Conservation (phyloP, 1,140 invertebrate species). For the Hypsibius dujardini region DNA sequence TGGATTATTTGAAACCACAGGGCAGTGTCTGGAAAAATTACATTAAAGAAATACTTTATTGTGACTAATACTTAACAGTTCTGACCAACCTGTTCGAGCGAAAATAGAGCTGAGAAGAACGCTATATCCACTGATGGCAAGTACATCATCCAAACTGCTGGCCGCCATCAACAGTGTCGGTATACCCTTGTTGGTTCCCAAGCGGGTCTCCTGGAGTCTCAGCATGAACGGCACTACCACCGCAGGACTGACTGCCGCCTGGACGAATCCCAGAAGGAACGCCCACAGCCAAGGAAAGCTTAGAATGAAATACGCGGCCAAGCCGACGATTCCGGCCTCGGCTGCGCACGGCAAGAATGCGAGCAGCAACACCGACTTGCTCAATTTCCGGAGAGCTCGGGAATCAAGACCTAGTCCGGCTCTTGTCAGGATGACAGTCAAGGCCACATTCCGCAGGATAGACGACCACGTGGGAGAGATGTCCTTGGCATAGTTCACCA, state of each 20-base stretch:
- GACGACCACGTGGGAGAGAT: constrained; percentile 34
- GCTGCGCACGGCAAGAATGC: constrained; percentile 68
- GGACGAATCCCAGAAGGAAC: neutral
- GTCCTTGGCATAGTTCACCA: constrained; percentile 31
- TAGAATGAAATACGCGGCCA: constrained; percentile 53
- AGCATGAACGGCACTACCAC: constrained; percentile 81
- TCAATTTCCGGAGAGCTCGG: constrained; percentile 55
- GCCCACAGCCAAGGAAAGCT: constrained; percentile 57
- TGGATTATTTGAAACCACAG: neutral
- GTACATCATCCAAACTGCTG: constrained; percentile 63
- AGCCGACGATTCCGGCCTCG: constrained; percentile 50
- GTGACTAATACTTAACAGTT: neutral
- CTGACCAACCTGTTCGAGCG: constrained; percentile 17
- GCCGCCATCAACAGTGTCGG: constrained; percentile 87
- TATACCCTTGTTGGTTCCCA: constrained; percentile 79
- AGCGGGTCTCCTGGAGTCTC: constrained; percentile 57
- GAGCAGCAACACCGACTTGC: constrained; percentile 55
- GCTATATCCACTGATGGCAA: constrained; percentile 68
- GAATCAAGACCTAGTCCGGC: constrained; percentile 83
- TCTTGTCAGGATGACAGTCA: constrained; percentile 74
- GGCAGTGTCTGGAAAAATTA: neutral
- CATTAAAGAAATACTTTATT: too few species aligned
- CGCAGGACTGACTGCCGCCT: constrained; percentile 1
- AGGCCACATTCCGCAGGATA: constrained; percentile 49
- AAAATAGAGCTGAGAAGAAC: constrained; percentile 66